Percentiles rank a stretch among this genome's conserved stretches.
Evolutionary conservation across 2,888 invertebrate species (phyloP).

Genomic region (Incurvaria masculella): DNA sequence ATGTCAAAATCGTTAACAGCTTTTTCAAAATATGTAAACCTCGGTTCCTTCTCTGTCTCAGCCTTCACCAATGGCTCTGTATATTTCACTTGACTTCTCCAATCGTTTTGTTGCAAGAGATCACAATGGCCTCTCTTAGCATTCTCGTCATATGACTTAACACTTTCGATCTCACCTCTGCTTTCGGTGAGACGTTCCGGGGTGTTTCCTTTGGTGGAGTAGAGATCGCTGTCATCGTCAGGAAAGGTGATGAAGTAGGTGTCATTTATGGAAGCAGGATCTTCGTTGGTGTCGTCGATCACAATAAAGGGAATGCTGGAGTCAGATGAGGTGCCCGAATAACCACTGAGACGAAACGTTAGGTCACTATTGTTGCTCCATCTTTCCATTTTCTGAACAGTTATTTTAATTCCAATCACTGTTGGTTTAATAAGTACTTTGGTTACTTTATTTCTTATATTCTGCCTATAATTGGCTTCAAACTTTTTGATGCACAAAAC

Average conservation of each 20-base stretch:
- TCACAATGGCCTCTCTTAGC: neutral
- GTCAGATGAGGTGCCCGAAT: conserved; percentile 23
- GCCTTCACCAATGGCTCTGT: neutral
- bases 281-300: conserved; percentile 27
- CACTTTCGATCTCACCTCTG: neutral
- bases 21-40: conserved; percentile 38
- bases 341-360: conserved; percentile 20
- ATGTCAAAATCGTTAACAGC: conserved; percentile 49
- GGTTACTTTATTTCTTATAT: too few relatives aligned
- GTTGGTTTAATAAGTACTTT: too few relatives aligned
- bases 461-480: too few relatives aligned
- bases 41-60: neutral
- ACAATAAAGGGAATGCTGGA: conserved; percentile 24
- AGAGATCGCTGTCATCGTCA: conserved; percentile 28
- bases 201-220: conserved; percentile 20
- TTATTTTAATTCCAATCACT: too few relatives aligned
- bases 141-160: neutral
- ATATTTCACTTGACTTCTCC: neutral
- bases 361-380: neutral
- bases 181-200: neutral
- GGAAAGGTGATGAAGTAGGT: conserved; percentile 37
- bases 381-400: neutral
- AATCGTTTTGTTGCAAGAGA: neutral
- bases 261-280: conserved; percentile 25
- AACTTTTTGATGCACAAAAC: too few relatives aligned